phyloP scores from a whole-genome alignment of 1,140 invertebrate genomes.

The Drosophila novamexicana region DNA sequence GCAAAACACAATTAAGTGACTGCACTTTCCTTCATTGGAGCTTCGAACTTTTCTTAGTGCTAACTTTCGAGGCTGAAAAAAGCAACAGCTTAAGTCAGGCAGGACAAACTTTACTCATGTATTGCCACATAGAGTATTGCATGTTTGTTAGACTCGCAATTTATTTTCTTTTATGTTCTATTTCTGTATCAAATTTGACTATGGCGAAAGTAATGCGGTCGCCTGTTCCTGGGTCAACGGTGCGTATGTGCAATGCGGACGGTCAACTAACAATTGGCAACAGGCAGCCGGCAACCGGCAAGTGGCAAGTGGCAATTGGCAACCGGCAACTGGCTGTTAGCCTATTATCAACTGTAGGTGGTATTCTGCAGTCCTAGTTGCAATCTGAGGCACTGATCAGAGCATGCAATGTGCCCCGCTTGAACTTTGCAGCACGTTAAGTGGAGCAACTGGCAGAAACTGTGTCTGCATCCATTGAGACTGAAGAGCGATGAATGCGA shows the following conservation, averaged over 20 bases:
- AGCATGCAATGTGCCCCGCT: constrained; percentile 46
- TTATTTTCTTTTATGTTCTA: constrained; percentile 28
- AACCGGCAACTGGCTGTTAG: constrained; percentile 36
- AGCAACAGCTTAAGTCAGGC: too few relatives aligned
- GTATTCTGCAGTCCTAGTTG: constrained; percentile 8
- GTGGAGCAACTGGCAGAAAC: constrained; percentile 19
- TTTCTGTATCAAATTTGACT: constrained; percentile 25
- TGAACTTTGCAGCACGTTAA: constrained; percentile 33
- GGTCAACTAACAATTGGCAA: constrained; percentile 17
- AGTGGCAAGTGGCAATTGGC: background rate
- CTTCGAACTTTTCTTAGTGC: too few relatives aligned
- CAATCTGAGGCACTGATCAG: constrained; percentile 41
- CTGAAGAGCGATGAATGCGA: background rate
- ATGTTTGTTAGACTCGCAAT: background rate
- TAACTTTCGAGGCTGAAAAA: too few relatives aligned
- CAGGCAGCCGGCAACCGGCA: background rate
- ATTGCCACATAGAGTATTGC: background rate
- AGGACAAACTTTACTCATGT: too few relatives aligned
- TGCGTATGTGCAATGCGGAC: constrained; percentile 69
- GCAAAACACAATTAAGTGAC: too few relatives aligned
- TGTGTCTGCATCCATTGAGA: too few relatives aligned
- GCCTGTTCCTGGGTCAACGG: constrained; percentile 58
- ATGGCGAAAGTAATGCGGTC: constrained; percentile 67
- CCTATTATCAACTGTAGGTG: constrained; percentile 46
- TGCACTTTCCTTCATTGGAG: too few relatives aligned